These are phyloP conservation scores for Cryptocheilus praepositus DNA, from an alignment of 2,888 invertebrate species.

Conservation along the genomic window DNA sequence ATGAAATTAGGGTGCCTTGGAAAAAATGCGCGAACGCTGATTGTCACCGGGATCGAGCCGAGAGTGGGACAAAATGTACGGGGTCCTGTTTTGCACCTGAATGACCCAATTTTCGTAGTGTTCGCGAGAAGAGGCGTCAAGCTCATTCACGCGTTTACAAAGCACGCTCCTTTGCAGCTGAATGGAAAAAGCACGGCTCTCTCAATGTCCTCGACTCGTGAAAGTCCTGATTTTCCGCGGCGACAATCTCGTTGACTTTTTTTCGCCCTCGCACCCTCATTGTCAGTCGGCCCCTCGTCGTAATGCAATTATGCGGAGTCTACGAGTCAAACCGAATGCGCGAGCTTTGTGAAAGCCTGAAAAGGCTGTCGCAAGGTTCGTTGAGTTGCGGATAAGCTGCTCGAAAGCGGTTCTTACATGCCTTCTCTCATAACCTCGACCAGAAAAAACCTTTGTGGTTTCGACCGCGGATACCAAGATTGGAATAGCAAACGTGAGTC, in stretches of 20 bases:
- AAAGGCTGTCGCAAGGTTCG: background rate
- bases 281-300: slow-evolving; percentile 33
- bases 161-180: slow-evolving; percentile 54
- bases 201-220: slow-evolving; percentile 16
- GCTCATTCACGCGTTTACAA: background rate
- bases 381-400: background rate
- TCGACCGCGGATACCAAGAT: too few relatives aligned
- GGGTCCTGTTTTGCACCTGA: slow-evolving; percentile 61
- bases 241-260: slow-evolving; percentile 63
- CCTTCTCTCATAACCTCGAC: too few relatives aligned
- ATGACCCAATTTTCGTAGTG: slow-evolving; percentile 56
- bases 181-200: slow-evolving; percentile 43
- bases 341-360: slow-evolving; percentile 12
- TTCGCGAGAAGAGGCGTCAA: background rate
- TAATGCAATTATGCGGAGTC: slow-evolving; percentile 54
- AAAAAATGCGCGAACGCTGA: background rate
- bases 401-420: background rate
- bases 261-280: slow-evolving; percentile 42
- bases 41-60: slow-evolving; percentile 14
- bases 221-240: slow-evolving; percentile 46
- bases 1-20: too few relatives aligned
- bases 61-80: slow-evolving; percentile 14
- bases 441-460: too few relatives aligned
- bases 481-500: too few relatives aligned
- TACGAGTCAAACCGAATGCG: slow-evolving; percentile 17